Evolutionary conservation across 2,888 invertebrate species (phyloP).

Genomic region (Tinea semifulvella): DNA sequence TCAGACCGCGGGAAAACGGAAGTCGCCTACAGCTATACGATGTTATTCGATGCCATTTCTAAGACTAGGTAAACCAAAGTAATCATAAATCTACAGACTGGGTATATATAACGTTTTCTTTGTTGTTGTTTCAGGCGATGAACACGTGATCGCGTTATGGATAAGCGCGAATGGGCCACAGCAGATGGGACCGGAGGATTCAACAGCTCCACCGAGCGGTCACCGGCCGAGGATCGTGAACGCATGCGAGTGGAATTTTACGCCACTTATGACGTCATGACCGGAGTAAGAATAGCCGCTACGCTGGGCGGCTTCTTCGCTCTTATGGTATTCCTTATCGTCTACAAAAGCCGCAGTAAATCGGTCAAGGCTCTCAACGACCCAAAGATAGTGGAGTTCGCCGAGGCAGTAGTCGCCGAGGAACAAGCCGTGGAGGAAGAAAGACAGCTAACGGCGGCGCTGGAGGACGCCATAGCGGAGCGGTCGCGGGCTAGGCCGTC

Average conservation of each 20-base stretch:
- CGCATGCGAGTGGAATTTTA: constrained; percentile 83
- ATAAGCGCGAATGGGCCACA: constrained; percentile 41
- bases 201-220: constrained; percentile 45
- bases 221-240: constrained; percentile 67
- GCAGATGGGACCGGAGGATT: constrained; percentile 40
- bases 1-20: constrained; percentile 48
- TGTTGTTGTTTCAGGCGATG: constrained; percentile 44
- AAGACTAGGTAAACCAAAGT: background rate
- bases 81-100: background rate
- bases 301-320: constrained; percentile 92
- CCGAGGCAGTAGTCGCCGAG: constrained; percentile 77
- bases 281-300: constrained; percentile 90
- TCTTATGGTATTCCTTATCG: constrained; percentile 88
- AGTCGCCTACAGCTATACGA: constrained; percentile 41
- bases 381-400: constrained; percentile 81
- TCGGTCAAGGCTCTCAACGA: constrained; percentile 78
- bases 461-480: constrained; percentile 70
- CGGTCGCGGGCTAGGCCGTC: constrained; percentile 64
- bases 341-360: constrained; percentile 89
- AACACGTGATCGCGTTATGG: constrained; percentile 58
- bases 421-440: constrained; percentile 76
- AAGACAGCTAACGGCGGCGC: constrained; percentile 75
- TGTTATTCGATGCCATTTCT: background rate
- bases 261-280: constrained; percentile 93
- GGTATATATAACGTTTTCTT: background rate